Base-by-base conservation (phyloP, 2,797 vertebrate species). In the Lepus oiostolus region DNA sequence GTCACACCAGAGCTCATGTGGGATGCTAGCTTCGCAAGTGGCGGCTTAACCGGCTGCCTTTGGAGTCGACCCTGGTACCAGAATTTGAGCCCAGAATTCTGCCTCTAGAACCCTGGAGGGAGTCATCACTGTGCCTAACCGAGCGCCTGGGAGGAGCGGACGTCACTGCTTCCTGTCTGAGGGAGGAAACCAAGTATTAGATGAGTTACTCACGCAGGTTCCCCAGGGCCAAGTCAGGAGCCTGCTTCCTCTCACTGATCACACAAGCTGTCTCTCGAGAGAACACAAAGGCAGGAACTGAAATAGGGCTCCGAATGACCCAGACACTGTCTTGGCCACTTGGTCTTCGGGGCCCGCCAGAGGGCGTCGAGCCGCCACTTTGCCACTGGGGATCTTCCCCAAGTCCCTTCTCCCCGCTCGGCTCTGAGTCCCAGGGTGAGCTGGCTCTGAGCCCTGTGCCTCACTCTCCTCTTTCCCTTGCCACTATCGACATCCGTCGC, bases 401-500 rank as follows among this genome's bases (percentile, higher is more conserved):
- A 7, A 42, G 42, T 42, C 67, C 16, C 9, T 58, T 54, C 82
- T 67, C 35, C 58, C 7, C 32, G 4, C 58, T 52, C 24, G 26
- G 58, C 38, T 83, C 32, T n/a, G 50, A 7, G 1, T 9, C 35
- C 68, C 42, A 28, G 71, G 58, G 21, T 4, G 35, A 82, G 70
- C 60, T 24, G 12, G 14, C 85, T 38, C 50, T 0, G 1, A 50
- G 24, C 19, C 30, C 21, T 4, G 12, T 71, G 76, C 79, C 47
- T 52, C 16, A 24, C 9, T 11, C 2, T 19, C n/a, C 35, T 91
- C 17, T 32, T 91, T 28, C 50, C 71, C 1, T 68, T 3, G 16
- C 77, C 99, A 99, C 96, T 99, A 98, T 96, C 98, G 97, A 94
- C 99, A 99, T 90, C 71, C 98, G 71, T 94, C 26, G 68, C 97